Evolutionary conservation across 1,140 invertebrate genomes (phyloP).

Genomic region (Drosophila ohnishii): DNA sequence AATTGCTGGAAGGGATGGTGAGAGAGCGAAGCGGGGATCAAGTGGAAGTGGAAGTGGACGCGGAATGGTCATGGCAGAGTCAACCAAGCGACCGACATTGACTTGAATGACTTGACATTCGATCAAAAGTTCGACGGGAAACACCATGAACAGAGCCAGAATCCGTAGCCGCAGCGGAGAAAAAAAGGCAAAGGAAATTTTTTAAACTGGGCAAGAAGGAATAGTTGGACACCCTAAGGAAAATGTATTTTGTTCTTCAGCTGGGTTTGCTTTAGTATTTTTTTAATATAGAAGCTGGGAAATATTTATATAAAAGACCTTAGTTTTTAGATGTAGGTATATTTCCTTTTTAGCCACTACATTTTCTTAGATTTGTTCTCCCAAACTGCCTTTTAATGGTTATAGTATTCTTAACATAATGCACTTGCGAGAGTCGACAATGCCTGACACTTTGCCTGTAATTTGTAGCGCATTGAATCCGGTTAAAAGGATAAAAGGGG

Average conservation of each 20-base stretch:
- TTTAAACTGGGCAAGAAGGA: slow-evolving; percentile 6
- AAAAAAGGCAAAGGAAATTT: slow-evolving; percentile 26
- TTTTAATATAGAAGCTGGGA: not conserved
- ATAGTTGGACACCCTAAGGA: slow-evolving; percentile 7
- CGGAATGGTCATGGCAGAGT: slow-evolving; percentile 58
- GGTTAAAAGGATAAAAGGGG: slow-evolving; percentile 19
- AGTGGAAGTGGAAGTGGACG: slow-evolving; percentile 30
- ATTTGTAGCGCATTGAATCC: slow-evolving; percentile 51
- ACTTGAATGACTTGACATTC: slow-evolving; percentile 77
- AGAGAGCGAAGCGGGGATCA: not conserved
- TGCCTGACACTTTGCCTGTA: slow-evolving; percentile 21
- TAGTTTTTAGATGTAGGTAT: not conserved
- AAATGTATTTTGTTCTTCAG: not conserved
- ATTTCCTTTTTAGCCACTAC: not conserved
- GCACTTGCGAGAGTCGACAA: slow-evolving; percentile 9
- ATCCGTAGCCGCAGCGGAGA: slow-evolving; percentile 18
- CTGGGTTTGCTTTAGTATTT: not conserved
- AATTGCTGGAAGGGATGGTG: slow-evolving; percentile 11
- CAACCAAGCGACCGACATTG: slow-evolving; percentile 60
- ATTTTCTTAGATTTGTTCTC: not conserved
- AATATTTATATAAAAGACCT: no score
- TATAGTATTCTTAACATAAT: not conserved
- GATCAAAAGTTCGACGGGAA: slow-evolving; percentile 75
- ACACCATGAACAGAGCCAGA: slow-evolving; percentile 47
- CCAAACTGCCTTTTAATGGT: not conserved